Evolutionary conservation across 2,113 vertebrate genomes (phyloP).

Genomic region (Plectropomus leopardus): DNA sequence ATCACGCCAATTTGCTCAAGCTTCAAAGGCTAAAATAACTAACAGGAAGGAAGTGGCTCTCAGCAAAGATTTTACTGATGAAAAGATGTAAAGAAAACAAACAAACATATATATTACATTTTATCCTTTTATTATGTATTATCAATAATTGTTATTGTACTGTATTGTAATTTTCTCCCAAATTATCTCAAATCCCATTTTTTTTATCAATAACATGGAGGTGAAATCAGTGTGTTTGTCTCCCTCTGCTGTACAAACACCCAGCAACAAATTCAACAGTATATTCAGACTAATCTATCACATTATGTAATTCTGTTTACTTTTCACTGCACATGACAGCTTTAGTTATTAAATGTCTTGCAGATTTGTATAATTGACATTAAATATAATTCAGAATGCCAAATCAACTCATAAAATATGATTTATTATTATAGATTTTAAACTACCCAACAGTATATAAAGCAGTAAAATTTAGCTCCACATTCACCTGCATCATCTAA

Average conservation of each 20-base stretch:
- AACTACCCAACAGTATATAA: neutral
- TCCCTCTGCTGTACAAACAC: constrained; percentile 24
- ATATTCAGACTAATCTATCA: neutral
- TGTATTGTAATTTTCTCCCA: too few relatives aligned
- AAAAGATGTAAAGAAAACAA: neutral
- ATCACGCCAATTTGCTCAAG: too few relatives aligned
- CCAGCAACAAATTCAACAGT: neutral
- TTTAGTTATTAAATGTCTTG: neutral
- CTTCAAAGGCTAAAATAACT: too few relatives aligned
- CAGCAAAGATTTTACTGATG: neutral
- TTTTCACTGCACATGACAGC: neutral
- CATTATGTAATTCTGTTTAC: neutral
- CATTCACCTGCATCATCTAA: neutral
- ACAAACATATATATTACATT: neutral
- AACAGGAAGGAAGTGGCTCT: neutral
- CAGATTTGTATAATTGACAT: neutral
- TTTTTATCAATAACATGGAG: neutral
- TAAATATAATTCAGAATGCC: neutral
- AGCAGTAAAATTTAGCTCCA: too few relatives aligned
- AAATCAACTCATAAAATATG: neutral
- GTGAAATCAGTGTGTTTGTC: neutral
- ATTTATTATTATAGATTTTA: neutral
- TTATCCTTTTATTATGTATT: neutral
- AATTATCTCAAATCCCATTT: neutral
- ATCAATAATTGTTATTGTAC: neutral